Conservation (phyloP, 2,797 vertebrate genomes). For the Fistularia tabacaria region DNA sequence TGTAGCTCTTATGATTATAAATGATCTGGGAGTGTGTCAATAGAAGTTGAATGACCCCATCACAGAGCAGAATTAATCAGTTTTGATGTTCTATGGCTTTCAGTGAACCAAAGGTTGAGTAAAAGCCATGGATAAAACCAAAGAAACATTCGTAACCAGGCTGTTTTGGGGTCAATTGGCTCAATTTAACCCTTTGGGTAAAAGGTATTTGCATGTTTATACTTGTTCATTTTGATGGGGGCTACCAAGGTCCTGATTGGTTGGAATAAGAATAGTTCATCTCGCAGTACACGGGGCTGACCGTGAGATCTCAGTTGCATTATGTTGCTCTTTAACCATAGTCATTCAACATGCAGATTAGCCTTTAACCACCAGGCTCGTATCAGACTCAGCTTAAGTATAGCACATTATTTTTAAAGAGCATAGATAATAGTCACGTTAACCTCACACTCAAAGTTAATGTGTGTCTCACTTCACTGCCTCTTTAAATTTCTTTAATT, state of each 20-base stretch:
- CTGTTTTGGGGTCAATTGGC: conserved; percentile 12
- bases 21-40: conserved; percentile 7
- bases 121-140: conserved; percentile 8
- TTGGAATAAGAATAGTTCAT: conserved; percentile 10
- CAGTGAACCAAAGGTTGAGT: conserved; percentile 1
- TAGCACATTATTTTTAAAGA: conserved; percentile 59
- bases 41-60: conserved; percentile 13
- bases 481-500: background rate
- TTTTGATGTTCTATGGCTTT: background rate
- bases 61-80: background rate
- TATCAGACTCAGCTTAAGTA: conserved; percentile 3
- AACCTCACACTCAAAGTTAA: conserved; percentile 19
- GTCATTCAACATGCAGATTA: conserved; percentile 50
- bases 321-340: conserved; percentile 39
- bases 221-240: too few species aligned
- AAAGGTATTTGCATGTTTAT: background rate
- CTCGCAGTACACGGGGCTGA: background rate
- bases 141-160: conserved; percentile 17
- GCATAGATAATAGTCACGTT: conserved; percentile 50
- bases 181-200: conserved; percentile 28
- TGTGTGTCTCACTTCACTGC: too few species aligned
- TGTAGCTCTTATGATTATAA: conserved; percentile 27
- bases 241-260: conserved; percentile 2
- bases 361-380: conserved; percentile 53
- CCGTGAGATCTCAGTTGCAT: conserved; percentile 1